Percentiles rank a stretch among this genome's conserved stretches.
These are phyloP conservation scores for Scaptodrosophila lebanonensis DNA, from an alignment of 1,140 invertebrate species.

Conservation along the genomic window DNA sequence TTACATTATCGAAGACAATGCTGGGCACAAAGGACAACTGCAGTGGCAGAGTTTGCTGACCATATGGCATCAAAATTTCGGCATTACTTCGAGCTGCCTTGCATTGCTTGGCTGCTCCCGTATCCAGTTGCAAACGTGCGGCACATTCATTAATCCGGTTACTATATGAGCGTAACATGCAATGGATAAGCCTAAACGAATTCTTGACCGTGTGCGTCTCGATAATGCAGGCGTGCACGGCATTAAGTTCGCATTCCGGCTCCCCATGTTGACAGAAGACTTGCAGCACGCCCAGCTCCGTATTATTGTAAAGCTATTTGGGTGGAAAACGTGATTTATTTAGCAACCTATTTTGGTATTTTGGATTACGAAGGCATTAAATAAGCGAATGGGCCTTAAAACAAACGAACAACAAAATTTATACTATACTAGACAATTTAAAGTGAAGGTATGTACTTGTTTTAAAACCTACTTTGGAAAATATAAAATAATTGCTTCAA, in stretches of 20 bases:
- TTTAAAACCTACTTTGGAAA: background rate
- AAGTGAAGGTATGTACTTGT: background rate
- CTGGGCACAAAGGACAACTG: slow-evolving; percentile 65
- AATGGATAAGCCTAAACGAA: slow-evolving; percentile 59
- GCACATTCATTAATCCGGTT: slow-evolving; percentile 51
- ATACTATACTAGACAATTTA: background rate
- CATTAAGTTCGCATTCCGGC: slow-evolving; percentile 68
- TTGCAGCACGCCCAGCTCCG: slow-evolving; percentile 14
- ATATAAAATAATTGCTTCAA: background rate
- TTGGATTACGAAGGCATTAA: too few species aligned
- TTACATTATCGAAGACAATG: slow-evolving; percentile 65
- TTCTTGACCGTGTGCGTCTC: slow-evolving; percentile 36
- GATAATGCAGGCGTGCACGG: slow-evolving; percentile 62
- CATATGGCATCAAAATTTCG: slow-evolving; percentile 61
- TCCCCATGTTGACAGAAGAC: slow-evolving; percentile 62
- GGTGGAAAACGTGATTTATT: too few species aligned
- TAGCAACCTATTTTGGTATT: too few species aligned
- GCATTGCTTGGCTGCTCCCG: slow-evolving; percentile 43
- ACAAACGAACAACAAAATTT: background rate
- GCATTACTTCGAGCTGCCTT: slow-evolving; percentile 38
- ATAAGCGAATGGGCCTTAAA: too few species aligned
- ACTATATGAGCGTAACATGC: slow-evolving; percentile 50
- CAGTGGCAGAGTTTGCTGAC: slow-evolving; percentile 46
- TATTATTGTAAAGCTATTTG: slow-evolving; percentile 64
- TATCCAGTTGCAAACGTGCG: slow-evolving; percentile 34